Evolutionary conservation across 2,888 invertebrate species (phyloP).

Genomic region (Lamproptera curius): DNA sequence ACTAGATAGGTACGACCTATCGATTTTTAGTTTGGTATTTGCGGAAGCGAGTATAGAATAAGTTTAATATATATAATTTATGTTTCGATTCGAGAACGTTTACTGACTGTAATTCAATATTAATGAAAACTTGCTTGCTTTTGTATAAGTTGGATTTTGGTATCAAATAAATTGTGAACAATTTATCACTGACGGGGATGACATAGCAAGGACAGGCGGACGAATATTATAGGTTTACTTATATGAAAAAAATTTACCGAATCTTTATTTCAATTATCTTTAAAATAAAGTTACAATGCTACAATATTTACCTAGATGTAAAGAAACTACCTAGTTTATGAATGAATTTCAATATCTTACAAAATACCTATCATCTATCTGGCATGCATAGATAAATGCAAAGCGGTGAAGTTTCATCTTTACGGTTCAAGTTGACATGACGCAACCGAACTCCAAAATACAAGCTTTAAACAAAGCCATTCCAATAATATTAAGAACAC

Average conservation of each 20-base stretch:
- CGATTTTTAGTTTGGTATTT: too few relatives aligned
- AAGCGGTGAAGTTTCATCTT: constrained; percentile 64
- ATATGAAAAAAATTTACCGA: too few relatives aligned
- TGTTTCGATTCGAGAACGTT: too few relatives aligned
- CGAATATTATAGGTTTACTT: constrained; percentile 20
- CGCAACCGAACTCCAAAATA: constrained; percentile 58
- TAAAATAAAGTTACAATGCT: constrained; percentile 18
- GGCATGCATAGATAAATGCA: constrained; percentile 76
- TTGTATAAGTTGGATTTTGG: too few relatives aligned
- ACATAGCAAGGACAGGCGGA: constrained; percentile 38
- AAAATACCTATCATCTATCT: constrained; percentile 66
- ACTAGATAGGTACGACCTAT: too few relatives aligned
- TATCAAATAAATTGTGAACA: too few relatives aligned
- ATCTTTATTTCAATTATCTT: constrained; percentile 7
- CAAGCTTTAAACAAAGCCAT: constrained; percentile 73
- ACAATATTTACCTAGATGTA: constrained; percentile 17
- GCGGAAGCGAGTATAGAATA: too few relatives aligned
- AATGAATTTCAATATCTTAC: constrained; percentile 42
- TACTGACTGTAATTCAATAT: too few relatives aligned
- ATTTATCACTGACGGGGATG: constrained; percentile 22
- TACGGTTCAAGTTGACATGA: constrained; percentile 39
- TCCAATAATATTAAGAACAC: constrained; percentile 61
- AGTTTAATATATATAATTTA: too few relatives aligned
- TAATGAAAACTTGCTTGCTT: too few relatives aligned
- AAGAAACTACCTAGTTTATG: constrained; percentile 18